phyloP scores from a whole-genome alignment of 2,888 invertebrate species.

The Rhagium mordax region DNA sequence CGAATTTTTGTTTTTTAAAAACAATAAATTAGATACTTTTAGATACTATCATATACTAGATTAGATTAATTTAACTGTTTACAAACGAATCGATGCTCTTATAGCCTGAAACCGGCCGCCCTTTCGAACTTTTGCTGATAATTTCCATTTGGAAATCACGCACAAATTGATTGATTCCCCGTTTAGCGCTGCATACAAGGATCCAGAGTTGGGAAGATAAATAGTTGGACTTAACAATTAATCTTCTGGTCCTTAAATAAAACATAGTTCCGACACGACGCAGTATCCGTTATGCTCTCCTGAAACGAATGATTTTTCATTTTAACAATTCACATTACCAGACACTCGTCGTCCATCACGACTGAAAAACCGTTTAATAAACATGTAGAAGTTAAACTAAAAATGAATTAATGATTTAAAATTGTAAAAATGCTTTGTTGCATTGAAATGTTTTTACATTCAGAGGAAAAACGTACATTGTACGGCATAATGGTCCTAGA shows the following conservation, averaged over 20 bases:
- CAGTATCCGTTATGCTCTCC: slow-evolving; percentile 9
- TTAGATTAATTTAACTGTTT: no score
- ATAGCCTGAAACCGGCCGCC: no score
- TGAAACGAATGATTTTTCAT: slow-evolving; percentile 20
- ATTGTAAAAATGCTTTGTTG: neutral
- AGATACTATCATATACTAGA: no score
- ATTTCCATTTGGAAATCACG: neutral
- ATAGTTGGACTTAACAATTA: neutral
- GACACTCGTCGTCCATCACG: neutral
- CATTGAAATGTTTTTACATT: neutral
- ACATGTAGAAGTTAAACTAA: slow-evolving; percentile 21
- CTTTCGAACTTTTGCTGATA: neutral
- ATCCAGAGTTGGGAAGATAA: neutral
- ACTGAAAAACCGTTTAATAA: slow-evolving; percentile 6
- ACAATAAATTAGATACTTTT: no score
- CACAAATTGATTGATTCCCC: neutral
- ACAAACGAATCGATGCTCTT: no score
- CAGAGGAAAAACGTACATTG: neutral
- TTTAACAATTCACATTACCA: neutral
- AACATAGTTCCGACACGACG: slow-evolving; percentile 8
- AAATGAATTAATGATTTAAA: neutral
- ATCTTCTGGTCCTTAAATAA: slow-evolving; percentile 10
- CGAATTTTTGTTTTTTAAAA: no score
- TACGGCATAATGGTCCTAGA: neutral
- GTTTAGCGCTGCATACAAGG: neutral